phyloP scores from a whole-genome alignment of 2,888 invertebrate genomes.

The Clivina fossor region DNA sequence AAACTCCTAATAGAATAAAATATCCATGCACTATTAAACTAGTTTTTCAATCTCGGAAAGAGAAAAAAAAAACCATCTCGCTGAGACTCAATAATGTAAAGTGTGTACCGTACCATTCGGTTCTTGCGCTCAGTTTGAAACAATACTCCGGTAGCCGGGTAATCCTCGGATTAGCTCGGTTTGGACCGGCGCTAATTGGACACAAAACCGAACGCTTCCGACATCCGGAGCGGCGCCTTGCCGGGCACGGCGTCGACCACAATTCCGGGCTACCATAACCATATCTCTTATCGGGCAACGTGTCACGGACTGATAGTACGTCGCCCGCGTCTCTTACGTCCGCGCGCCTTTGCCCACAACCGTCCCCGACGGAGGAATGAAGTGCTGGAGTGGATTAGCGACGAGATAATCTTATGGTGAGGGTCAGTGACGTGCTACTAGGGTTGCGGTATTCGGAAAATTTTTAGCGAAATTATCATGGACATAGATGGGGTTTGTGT shows the following conservation, averaged over 20 bases:
- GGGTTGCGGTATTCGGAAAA: no score
- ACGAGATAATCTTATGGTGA: slow-evolving; percentile 15
- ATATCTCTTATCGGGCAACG: slow-evolving; percentile 31
- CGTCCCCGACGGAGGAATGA: no score
- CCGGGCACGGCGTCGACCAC: not conserved
- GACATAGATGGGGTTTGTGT: no score
- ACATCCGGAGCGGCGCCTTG: slow-evolving; percentile 4
- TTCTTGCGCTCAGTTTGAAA: slow-evolving; percentile 17
- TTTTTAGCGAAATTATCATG: no score
- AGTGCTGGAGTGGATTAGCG: slow-evolving; percentile 16
- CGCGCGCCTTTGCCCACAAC: no score
- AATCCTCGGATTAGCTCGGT: slow-evolving; percentile 25
- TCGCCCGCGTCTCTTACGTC: no score
- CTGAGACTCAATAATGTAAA: no score
- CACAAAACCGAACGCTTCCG: slow-evolving; percentile 28
- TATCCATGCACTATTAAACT: no score
- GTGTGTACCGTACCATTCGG: not conserved
- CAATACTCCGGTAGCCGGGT: slow-evolving; percentile 19
- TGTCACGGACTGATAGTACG: slow-evolving; percentile 25
- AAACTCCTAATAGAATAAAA: no score
- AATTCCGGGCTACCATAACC: slow-evolving; percentile 18
- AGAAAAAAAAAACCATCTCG: no score
- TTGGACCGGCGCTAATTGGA: slow-evolving; percentile 30
- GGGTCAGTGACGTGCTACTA: slow-evolving; percentile 14
- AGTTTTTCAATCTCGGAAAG: no score